Evolutionary conservation across 2,797 vertebrate genomes (phyloP).

Genomic region (Morelia viridis): DNA sequence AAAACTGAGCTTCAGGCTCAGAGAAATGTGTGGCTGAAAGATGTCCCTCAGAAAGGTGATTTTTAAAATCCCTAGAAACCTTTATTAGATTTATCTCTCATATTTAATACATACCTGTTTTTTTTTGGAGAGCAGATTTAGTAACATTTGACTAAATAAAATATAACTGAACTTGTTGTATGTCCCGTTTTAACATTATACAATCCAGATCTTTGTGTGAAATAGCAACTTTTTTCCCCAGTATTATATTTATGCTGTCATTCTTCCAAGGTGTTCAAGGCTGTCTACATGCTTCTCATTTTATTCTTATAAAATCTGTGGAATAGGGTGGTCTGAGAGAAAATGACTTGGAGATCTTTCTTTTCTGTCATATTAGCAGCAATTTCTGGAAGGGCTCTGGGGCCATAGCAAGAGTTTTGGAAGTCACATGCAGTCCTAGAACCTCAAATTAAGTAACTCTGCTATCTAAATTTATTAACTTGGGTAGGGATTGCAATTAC

Average conservation of each 20-base stretch:
- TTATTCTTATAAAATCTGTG: no score
- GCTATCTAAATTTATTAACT: background rate
- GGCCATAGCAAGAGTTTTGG: background rate
- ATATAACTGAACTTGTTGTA: conserved; percentile 21
- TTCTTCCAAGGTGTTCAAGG: background rate
- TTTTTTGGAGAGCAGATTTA: background rate
- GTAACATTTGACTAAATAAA: conserved; percentile 30
- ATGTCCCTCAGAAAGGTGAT: background rate
- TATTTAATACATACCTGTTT: background rate
- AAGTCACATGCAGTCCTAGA: no score
- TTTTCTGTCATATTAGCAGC: no score
- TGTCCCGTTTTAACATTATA: conserved; percentile 1
- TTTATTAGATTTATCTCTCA: conserved; percentile 24
- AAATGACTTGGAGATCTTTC: no score
- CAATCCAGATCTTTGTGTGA: background rate
- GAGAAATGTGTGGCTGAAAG: conserved; percentile 30
- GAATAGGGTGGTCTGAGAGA: background rate
- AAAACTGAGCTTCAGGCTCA: conserved; percentile 31
- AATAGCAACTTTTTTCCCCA: background rate
- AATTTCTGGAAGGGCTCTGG: background rate
- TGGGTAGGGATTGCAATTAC: background rate
- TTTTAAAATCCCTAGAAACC: conserved; percentile 19
- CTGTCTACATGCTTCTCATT: no score
- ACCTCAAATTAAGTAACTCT: background rate
- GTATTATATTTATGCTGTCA: background rate